These are phyloP conservation scores for Andrena flavipes DNA, from an alignment of 2,888 invertebrate species.

Conservation along the genomic window DNA sequence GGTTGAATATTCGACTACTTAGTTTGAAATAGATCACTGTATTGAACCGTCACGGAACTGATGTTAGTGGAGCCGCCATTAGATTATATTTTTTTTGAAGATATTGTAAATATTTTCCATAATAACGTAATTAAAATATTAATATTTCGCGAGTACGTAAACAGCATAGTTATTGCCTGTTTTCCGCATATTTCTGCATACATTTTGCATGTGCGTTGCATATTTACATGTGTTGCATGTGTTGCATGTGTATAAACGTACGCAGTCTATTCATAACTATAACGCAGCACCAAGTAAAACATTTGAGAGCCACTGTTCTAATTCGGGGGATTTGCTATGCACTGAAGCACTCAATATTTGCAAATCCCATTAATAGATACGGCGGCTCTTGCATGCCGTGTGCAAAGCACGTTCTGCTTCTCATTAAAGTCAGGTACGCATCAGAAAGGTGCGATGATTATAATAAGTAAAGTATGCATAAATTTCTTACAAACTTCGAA, in stretches of 20 bases:
- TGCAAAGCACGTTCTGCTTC: slow-evolving; percentile 1
- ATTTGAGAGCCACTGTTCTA: slow-evolving; percentile 18
- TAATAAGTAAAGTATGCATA: background rate
- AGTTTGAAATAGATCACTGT: too few species aligned
- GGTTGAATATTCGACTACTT: too few species aligned
- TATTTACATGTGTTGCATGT: background rate
- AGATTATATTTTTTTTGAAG: too few species aligned
- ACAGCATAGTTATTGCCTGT: background rate
- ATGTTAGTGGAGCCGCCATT: too few species aligned
- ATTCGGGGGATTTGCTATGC: slow-evolving; percentile 7
- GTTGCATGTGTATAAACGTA: background rate
- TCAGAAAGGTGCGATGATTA: background rate
- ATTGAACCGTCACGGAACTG: too few species aligned
- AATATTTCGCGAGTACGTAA: too few species aligned
- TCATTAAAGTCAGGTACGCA: background rate
- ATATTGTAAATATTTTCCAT: too few species aligned
- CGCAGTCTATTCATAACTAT: background rate
- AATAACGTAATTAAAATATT: too few species aligned
- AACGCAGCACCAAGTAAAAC: background rate
- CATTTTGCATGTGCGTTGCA: background rate
- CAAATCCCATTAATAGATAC: slow-evolving; percentile 34
- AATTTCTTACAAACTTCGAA: background rate
- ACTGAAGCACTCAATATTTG: slow-evolving; percentile 29
- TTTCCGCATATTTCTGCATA: background rate
- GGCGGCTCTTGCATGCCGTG: background rate